Conservation (phyloP, 2,113 vertebrate species). For the Passer domesticus region DNA sequence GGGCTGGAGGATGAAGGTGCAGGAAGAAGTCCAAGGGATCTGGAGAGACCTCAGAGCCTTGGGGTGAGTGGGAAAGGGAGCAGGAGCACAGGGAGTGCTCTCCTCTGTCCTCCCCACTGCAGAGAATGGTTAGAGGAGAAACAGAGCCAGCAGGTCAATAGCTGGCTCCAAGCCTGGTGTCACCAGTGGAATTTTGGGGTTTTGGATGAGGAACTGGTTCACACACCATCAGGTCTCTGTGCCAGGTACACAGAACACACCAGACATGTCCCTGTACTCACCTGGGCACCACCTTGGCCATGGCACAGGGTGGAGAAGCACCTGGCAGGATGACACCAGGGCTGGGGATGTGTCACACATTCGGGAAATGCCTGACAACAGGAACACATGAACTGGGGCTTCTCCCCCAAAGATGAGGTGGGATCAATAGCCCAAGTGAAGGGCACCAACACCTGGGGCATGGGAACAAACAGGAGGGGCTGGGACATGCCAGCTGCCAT, state of each 20-base stretch:
- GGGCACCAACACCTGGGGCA: accelerated
- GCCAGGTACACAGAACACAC: not conserved
- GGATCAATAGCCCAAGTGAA: not conserved
- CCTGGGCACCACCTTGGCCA: not conserved
- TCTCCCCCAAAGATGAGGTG: not conserved
- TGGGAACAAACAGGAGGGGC: not conserved
- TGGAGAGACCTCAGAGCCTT: not conserved
- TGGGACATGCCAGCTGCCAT: accelerated
- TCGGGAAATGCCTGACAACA: accelerated
- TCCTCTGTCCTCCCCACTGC: accelerated
- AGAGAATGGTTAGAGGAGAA: not conserved
- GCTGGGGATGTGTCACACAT: accelerated
- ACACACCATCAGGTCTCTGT: not conserved
- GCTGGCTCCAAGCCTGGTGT: not conserved
- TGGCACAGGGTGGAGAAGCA: not conserved
- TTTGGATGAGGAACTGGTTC: not conserved
- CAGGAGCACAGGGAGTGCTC: not conserved
- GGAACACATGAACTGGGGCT: accelerated
- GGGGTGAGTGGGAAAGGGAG: not conserved
- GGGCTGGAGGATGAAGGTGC: not conserved
- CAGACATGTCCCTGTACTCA: not conserved
- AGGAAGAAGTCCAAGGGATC: not conserved
- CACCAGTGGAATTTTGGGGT: not conserved
- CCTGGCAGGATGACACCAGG: accelerated
- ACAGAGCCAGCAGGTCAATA: not conserved